phyloP scores from a whole-genome alignment of 2,888 invertebrate species.

The Parasteatoda lunata region DNA sequence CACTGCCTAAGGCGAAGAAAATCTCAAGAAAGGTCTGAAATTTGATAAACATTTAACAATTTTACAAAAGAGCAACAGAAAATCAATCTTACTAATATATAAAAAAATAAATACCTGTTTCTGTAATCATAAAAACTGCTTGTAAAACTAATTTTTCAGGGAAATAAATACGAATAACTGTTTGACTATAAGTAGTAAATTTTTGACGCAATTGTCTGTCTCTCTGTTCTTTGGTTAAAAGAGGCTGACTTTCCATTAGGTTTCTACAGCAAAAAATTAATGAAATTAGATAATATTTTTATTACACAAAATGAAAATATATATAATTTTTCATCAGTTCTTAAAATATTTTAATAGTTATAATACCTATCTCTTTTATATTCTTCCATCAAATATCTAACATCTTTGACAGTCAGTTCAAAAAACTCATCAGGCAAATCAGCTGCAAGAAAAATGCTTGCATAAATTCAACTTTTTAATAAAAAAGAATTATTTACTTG shows the following conservation, averaged over 20 bases:
- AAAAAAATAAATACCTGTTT: slow-evolving; percentile 75
- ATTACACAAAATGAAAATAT: background rate
- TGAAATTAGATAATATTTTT: background rate
- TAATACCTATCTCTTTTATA: slow-evolving; percentile 78
- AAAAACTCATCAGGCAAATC: slow-evolving; percentile 86
- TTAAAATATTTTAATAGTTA: background rate
- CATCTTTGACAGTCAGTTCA: slow-evolving; percentile 88
- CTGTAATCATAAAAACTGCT: slow-evolving; percentile 86
- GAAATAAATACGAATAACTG: slow-evolving; percentile 89
- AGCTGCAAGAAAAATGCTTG: slow-evolving; percentile 68
- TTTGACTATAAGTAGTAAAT: slow-evolving; percentile 80
- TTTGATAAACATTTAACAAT: no score
- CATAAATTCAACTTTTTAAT: background rate
- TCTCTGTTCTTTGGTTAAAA: slow-evolving; percentile 81
- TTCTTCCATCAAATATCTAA: slow-evolving; percentile 83
- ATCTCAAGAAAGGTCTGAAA: no score
- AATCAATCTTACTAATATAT: no score
- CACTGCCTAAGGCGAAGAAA: no score
- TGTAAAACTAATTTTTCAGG: slow-evolving; percentile 90
- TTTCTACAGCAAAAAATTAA: slow-evolving; percentile 19
- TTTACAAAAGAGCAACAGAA: no score
- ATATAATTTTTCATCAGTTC: background rate
- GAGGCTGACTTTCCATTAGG: slow-evolving; percentile 82
- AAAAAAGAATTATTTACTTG: background rate
- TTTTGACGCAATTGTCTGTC: slow-evolving; percentile 77